These are phyloP conservation scores for Globodera ellingtonae DNA, from an alignment of 1,140 invertebrate species.

Conservation along the genomic window DNA sequence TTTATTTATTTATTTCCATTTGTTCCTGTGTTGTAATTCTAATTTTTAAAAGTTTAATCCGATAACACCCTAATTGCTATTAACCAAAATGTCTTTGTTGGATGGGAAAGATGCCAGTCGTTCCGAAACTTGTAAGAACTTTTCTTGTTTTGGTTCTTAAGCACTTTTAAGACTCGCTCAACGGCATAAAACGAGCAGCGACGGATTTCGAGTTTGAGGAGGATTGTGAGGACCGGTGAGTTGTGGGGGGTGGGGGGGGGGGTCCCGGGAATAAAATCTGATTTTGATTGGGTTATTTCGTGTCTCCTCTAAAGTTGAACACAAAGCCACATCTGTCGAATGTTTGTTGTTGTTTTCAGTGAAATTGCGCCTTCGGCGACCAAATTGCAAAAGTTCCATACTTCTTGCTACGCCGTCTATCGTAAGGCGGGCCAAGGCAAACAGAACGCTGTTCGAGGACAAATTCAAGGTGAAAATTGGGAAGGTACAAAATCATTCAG, in stretches of 20 bases:
- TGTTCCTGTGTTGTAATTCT: background rate
- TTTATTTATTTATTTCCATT: background rate
- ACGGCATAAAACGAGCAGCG: background rate
- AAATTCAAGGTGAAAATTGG: conserved; percentile 12
- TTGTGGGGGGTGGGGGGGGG: background rate
- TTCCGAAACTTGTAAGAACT: background rate
- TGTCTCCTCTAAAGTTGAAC: no score
- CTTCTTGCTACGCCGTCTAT: conserved; percentile 24
- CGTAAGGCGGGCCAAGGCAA: conserved; percentile 4
- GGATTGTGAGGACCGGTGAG: background rate
- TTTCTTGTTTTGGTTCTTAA: background rate
- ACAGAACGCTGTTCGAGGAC: background rate
- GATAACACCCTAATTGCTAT: background rate
- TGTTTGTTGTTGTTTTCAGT: background rate
- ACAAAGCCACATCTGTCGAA: no score
- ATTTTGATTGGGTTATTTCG: no score
- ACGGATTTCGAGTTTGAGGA: background rate
- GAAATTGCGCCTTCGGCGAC: conserved; percentile 1
- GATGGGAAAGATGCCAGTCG: background rate
- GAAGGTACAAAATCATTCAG: background rate
- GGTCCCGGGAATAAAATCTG: no score
- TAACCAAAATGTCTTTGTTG: background rate
- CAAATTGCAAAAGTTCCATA: conserved; percentile 8
- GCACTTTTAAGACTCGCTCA: background rate
- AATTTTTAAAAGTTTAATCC: background rate